A percentile compares a stretch with the other conserved stretches of the same genome.
phyloP scores from a whole-genome alignment of 2,888 invertebrate genomes.

The Andricus curvator region DNA sequence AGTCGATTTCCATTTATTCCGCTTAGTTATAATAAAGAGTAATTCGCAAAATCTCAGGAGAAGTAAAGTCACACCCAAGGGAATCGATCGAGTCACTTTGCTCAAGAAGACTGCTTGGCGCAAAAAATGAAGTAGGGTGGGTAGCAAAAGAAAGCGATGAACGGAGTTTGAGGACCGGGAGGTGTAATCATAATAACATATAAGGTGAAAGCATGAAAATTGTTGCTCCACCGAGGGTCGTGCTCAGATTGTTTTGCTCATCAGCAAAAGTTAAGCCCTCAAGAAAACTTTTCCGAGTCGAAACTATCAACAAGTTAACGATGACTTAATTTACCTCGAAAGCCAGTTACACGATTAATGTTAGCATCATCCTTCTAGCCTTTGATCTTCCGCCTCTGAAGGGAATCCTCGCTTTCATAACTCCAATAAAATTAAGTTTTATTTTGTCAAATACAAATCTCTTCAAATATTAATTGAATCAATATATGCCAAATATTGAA shows the following conservation, averaged over 20 bases:
- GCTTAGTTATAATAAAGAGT: conserved; percentile 3
- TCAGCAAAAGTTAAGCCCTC: conserved; percentile 8
- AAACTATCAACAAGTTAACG: conserved; percentile 36
- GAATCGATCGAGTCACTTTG: conserved; percentile 29
- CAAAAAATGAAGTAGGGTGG: conserved; percentile 1
- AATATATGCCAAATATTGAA: no score
- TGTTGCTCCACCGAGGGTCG: conserved; percentile 44
- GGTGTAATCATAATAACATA: conserved; percentile 31
- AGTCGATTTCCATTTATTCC: conserved; percentile 10
- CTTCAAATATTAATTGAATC: no score
- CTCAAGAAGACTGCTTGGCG: neutral
- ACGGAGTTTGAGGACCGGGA: conserved; percentile 6
- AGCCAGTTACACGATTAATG: neutral
- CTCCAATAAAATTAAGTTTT: neutral
- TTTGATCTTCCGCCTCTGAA: neutral
- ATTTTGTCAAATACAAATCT: neutral
- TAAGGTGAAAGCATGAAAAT: conserved; percentile 42
- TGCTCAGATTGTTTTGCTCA: conserved; percentile 47
- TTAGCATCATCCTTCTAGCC: no score
- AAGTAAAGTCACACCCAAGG: neutral
- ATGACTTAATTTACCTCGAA: conserved; percentile 19
- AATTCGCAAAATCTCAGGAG: conserved; percentile 23
- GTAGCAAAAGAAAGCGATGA: conserved; percentile 9
- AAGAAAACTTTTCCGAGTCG: conserved; percentile 10
- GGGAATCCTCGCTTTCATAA: neutral